Evolutionary conservation across 2,888 invertebrate genomes (phyloP), one percentile per base, ranked within the genome.

Genomic region (Ypsolopha scabrella): DNA sequence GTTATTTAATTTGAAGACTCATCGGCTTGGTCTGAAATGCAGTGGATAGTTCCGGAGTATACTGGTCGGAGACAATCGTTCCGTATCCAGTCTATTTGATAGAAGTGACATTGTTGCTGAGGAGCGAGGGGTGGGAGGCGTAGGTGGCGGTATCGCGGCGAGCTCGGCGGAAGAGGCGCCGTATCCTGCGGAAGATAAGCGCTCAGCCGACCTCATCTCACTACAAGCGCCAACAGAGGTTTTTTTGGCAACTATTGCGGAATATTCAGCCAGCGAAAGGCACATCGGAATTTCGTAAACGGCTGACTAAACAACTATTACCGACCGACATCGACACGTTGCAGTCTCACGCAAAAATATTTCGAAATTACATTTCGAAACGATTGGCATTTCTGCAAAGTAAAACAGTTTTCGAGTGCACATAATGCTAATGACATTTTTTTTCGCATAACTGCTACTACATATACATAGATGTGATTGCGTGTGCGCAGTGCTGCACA

Each of bases 401-500:
- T 52, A 14, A 35, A 11, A 49, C 47, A 52, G 44, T 41, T 13
- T 11, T 35, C 41, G 41, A 43, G 36, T 57, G 56, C 58, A 57
- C 55, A 59, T 58, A 65, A 76, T 73, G 72, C 72, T 75, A 79
- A 77, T 77, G 75, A 66, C 66, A 75, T 72, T 80, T 75, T 78
- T 80, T 70, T 52, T 44, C 61, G 61, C 66, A 65, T 62, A 57
- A 59, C 57, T 59, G 7, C 46, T 14, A 8, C 49, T 13, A 36
- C 34, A 41, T 63, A 55, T 13, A 36, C 34, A 41, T 63, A 55
- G 58, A 61, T 69, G 67, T 68, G 70, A 72, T 80, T 80, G 83
- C 82, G 76, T 71, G 72, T 63, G 72, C 76, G 75, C 80, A 77
- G 74, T 68, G 74, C 65, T 67, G 71, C 71, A 67, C 68, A 72